Evolutionary conservation across 2,888 invertebrate genomes (phyloP).

Genomic region (Scaptomyza tumidula): DNA sequence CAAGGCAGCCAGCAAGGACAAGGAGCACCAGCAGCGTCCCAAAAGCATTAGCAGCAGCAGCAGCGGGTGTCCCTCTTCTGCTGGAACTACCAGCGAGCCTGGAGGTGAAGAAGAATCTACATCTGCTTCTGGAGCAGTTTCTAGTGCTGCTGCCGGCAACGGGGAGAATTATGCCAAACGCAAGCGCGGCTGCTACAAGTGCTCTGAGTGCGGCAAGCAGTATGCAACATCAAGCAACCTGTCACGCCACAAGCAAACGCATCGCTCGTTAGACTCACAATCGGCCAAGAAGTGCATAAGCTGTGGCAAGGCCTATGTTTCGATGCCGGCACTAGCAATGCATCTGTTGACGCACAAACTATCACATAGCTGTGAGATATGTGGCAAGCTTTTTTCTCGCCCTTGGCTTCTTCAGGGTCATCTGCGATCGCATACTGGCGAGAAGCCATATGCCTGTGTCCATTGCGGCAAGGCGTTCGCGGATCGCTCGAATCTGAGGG

Average conservation of each 20-base stretch:
- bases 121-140: neutral
- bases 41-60: conserved; percentile 56
- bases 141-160: conserved; percentile 22
- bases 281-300: conserved; percentile 97
- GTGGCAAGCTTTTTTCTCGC: conserved; percentile 97
- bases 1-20: conserved; percentile 68
- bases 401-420: conserved; percentile 97
- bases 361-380: conserved; percentile 95
- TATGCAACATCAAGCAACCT: conserved; percentile 96
- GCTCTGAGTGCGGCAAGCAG: conserved; percentile 94
- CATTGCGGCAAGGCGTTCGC: conserved; percentile 98
- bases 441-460: conserved; percentile 97
- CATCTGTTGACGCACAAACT: conserved; percentile 96
- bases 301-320: conserved; percentile 98
- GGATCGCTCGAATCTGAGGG: conserved; percentile 95
- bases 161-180: conserved; percentile 78
- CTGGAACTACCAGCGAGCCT: neutral
- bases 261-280: conserved; percentile 96
- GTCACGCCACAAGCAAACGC: conserved; percentile 95
- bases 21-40: conserved; percentile 50
- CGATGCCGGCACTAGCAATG: conserved; percentile 98
- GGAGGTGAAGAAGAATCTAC: conserved; percentile 33
- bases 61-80: neutral
- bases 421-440: conserved; percentile 95
- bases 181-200: conserved; percentile 87